Conservation (phyloP, 2,113 vertebrate genomes). For the Pomatorhinus ruficollis region DNA sequence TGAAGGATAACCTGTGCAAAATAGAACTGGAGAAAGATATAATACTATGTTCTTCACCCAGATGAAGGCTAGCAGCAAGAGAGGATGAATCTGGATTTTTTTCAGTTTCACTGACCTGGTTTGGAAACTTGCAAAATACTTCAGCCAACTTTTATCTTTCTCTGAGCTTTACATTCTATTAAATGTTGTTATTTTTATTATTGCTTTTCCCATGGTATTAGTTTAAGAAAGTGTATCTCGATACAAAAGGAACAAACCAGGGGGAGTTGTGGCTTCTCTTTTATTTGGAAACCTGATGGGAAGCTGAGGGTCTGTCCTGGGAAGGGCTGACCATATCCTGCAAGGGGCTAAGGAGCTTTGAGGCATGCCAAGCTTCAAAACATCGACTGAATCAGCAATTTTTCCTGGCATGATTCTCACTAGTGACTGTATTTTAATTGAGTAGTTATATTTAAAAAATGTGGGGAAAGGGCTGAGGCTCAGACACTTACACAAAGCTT, state of each 20-base stretch:
- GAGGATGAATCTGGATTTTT: background rate
- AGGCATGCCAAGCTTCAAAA: background rate
- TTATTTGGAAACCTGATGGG: background rate
- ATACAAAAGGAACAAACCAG: background rate
- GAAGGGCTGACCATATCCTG: background rate
- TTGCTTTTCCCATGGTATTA: background rate
- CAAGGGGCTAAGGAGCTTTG: background rate
- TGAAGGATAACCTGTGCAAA: background rate
- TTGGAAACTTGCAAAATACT: background rate
- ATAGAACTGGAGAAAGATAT: background rate
- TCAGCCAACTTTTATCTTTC: background rate
- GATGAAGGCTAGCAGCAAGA: background rate
- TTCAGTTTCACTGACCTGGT: background rate
- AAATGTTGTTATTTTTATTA: background rate
- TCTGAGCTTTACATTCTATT: background rate
- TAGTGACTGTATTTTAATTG: background rate
- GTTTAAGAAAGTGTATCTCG: background rate
- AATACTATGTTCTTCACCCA: background rate
- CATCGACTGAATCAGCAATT: background rate
- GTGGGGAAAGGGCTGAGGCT: fast-evolving
- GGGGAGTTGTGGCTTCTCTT: background rate
- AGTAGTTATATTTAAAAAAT: background rate
- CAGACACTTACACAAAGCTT: background rate
- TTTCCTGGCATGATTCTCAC: background rate
- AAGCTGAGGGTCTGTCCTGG: background rate